Base-by-base conservation (phyloP, 2,113 vertebrate genomes). In the Equus przewalskii region DNA sequence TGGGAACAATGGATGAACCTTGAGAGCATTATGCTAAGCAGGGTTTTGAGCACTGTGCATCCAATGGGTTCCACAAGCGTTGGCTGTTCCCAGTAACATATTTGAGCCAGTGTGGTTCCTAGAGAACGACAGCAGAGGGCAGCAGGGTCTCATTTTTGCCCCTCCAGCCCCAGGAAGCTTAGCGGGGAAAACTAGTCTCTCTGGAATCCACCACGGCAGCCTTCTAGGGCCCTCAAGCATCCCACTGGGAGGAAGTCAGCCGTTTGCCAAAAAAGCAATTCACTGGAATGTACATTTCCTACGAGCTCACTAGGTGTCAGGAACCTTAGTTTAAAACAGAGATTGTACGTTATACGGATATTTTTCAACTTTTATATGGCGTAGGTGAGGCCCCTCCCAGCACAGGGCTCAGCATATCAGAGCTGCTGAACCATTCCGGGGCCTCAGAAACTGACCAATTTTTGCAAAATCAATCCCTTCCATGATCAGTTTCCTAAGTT, bases 71-170 rank as follows among this genome's bases (percentile, higher is more conserved):
- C 58, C 14, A 1, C 11, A 26, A 21, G 19, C 4, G 33, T 10
- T 5, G 36, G 16, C 6, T 5, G 33, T 5, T 3, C 16, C 18
- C 10, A 18, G 3, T 0, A 7, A 30, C 16, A 6, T 7, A 51
- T 10, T 8, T 26, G 21, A 89, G 62, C 13, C 21, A 3, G 7
- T 79, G 75, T 41, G 73, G 69, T 95, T 86, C 58, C 92, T 4
- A 3, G 3, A 54, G 3, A 22, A 0, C 0, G 78, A 49, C 97
- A 65, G 49, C 49, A 98, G 98, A 83, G 51, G 96, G 97, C 49
- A 96, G 94, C 41, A 97, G 49, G 54, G 62, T 3, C 56, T 94
- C 87, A n/a, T 19, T 84, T 92, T 96, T 69, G 44, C 30, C 49
- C 33, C 0, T 14, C 19, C 1, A 7, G 7, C 4, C 1, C 64